Conservation (phyloP, 2,113 vertebrate species). For the Saguinus midas region DNA sequence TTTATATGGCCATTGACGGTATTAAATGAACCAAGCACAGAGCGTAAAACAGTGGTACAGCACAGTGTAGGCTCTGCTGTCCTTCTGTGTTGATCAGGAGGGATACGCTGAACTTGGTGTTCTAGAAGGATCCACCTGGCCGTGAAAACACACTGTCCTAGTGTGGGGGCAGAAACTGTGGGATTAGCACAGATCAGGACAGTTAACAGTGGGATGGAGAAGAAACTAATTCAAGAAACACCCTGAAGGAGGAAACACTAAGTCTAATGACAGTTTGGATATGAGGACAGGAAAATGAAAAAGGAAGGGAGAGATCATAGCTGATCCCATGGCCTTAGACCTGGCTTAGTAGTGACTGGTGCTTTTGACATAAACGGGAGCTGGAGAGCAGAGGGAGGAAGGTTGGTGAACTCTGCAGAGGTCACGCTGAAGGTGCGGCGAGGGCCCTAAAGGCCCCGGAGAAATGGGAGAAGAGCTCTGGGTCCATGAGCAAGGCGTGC, state of each 20-base stretch:
- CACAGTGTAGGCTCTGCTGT: neutral
- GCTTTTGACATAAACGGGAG: neutral
- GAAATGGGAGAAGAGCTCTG: neutral
- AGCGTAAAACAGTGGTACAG: neutral
- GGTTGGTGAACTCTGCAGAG: neutral
- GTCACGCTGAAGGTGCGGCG: neutral
- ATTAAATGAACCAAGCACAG: neutral
- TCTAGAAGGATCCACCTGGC: neutral
- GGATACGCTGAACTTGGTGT: neutral
- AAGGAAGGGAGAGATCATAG: neutral
- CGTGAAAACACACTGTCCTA: accelerated
- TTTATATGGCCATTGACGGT: neutral
- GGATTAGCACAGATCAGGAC: neutral
- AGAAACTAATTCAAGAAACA: neutral
- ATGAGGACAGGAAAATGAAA: neutral
- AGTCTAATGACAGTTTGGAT: neutral
- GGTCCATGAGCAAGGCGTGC: neutral
- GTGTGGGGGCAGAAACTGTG: neutral
- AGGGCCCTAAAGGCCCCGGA: neutral
- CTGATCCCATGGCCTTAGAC: neutral
- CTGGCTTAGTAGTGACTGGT: neutral
- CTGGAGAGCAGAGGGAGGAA: neutral
- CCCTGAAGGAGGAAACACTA: neutral
- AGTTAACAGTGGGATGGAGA: neutral
- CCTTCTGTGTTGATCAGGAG: neutral